Evolutionary conservation across 2,888 invertebrate genomes (phyloP).

Genomic region (Hipparchia semele): DNA sequence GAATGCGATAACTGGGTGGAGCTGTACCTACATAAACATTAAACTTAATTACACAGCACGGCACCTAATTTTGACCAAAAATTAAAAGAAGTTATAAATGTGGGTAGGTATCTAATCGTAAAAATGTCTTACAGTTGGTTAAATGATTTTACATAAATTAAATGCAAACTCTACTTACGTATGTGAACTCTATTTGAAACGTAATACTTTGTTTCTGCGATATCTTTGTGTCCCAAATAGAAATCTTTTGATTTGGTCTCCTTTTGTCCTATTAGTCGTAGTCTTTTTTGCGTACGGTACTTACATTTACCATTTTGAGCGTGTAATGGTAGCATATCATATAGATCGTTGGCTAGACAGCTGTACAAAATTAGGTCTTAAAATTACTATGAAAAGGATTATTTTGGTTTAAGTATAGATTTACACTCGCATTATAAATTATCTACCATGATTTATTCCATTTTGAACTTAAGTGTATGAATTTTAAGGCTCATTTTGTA

Average conservation of each 20-base stretch:
- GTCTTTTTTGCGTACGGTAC: constrained; percentile 5
- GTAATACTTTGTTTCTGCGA: too few species aligned
- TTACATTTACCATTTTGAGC: constrained; percentile 10
- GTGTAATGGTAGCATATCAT: background rate
- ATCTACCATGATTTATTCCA: constrained; percentile 3
- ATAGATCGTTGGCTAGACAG: constrained; percentile 8
- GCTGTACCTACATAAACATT: too few species aligned
- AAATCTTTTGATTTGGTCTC: background rate
- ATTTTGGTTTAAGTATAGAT: constrained; percentile 4
- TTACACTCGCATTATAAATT: background rate
- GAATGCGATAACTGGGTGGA: too few species aligned
- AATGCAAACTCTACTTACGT: too few species aligned
- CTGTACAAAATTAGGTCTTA: constrained; percentile 12
- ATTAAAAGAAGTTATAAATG: too few species aligned
- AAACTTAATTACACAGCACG: too few species aligned
- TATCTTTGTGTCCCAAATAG: background rate
- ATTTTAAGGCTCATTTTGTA: background rate
- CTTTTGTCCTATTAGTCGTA: background rate
- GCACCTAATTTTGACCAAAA: too few species aligned
- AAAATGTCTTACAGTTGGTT: too few species aligned
- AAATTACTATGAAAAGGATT: background rate
- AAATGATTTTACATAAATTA: too few species aligned
- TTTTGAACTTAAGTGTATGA: background rate
- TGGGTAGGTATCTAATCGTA: too few species aligned
- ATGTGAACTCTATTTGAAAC: too few species aligned